Evolutionary conservation across 2,888 invertebrate genomes (phyloP), one percentile per base, ranked within the genome.

Genomic region (Pseudanteris insignis): DNA sequence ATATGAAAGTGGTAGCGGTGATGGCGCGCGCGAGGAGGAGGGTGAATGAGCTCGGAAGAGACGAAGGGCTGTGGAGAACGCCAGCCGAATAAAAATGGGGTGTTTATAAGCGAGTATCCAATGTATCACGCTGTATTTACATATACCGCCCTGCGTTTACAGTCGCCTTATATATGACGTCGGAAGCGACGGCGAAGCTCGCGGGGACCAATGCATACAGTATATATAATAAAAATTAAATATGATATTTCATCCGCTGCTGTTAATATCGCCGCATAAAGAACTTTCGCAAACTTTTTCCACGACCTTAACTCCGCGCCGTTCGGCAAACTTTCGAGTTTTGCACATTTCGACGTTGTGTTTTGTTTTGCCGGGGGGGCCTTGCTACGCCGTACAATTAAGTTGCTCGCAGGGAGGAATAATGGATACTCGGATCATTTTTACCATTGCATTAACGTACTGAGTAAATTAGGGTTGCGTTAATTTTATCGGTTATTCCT

Each of bases 21-120:
- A 29, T 24, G 24, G 48, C 32, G 54, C 7, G 26, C 25, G 13
- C 34, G 14, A 34, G 43, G 13, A 43, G 21, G 57, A 33, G 30
- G 33, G 34, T 32, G 57, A 63, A 63, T 58, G 58, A 63, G 63
- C 57, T 43, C 28, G 51, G 28, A 50, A 48, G 55, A 55, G 50
- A 34, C 64, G 67, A 65, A 67, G 72, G 71, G 72, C 71, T 71
- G 73, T 64, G 73, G 73, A 73, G 34, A 44, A 79, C 79, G 79
- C 71, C 67, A 59, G 60, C 69, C 75, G 79, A 79, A 79, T 79
- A 79, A 79, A 79, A 79, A 79, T 79, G 76, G 79, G 79, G 79
- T 79, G 79, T 80, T 80, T 80, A 80, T 79, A 79, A 79, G 75
- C 75, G 74, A 77, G 76, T 79, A 78, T 77, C 79, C 79, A 77